Conservation (phyloP, 2,797 vertebrate species). For the Paramormyrops hopkinsi region DNA sequence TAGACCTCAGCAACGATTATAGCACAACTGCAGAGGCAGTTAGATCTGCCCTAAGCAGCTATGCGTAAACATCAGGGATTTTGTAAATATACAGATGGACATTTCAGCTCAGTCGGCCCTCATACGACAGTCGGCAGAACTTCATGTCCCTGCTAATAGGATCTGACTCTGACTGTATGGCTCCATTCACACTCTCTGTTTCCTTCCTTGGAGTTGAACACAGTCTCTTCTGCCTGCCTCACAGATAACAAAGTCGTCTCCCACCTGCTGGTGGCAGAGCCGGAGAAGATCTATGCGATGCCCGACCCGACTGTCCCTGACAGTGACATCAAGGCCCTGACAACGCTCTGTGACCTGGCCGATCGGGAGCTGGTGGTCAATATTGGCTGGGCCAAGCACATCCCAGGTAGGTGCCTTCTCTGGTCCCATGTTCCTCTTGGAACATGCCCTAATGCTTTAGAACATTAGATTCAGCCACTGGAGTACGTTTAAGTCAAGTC, state of each 20-base stretch:
- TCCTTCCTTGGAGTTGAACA: constrained; percentile 65
- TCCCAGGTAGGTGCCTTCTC: constrained; percentile 74
- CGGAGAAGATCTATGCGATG: constrained; percentile 95
- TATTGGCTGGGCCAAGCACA: constrained; percentile 98
- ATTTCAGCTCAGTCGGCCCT: background rate
- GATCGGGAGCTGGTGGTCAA: constrained; percentile 94
- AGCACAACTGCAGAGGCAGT: background rate
- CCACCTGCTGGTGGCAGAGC: constrained; percentile 89
- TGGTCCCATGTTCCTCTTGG: background rate
- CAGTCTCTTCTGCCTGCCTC: constrained; percentile 52
- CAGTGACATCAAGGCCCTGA: constrained; percentile 95
- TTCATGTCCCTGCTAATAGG: background rate
- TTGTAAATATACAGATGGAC: background rate
- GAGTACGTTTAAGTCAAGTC: background rate
- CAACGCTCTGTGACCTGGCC: constrained; percentile 91
- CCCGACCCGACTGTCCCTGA: constrained; percentile 91
- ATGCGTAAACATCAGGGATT: constrained; percentile 1
- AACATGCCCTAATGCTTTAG: background rate
- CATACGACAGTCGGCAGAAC: background rate
- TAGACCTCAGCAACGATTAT: background rate
- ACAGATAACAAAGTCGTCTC: constrained; percentile 93
- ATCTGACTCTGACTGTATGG: constrained; percentile 26
- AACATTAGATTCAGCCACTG: background rate
- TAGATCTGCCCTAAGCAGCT: background rate
- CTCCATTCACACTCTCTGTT: constrained; percentile 52